Conservation (phyloP, 1,140 invertebrate genomes). For the Harpegnathos saltator region DNA sequence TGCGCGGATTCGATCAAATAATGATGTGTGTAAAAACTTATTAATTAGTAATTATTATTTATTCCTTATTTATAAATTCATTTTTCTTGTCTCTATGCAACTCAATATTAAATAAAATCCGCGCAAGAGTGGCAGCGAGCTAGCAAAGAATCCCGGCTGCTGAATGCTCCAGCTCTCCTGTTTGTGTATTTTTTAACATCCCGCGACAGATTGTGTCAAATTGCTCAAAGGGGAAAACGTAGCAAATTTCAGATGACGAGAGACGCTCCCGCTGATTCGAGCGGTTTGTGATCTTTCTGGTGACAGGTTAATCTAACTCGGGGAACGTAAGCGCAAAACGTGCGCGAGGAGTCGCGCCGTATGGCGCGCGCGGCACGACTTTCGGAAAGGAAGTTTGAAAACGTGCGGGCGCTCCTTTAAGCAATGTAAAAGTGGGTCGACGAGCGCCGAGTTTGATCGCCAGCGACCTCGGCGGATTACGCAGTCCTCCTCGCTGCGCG, state of each 20-base stretch:
- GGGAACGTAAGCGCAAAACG: slow-evolving; percentile 45
- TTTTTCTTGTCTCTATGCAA: too few relatives aligned
- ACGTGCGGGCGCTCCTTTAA: slow-evolving; percentile 42
- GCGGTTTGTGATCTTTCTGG: slow-evolving; percentile 32
- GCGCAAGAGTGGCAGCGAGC: too few relatives aligned
- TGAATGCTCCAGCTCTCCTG: slow-evolving; percentile 3
- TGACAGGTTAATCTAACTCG: slow-evolving; percentile 37
- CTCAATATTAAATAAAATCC: too few relatives aligned
- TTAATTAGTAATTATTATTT: too few relatives aligned
- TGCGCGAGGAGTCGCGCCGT: slow-evolving; percentile 18
- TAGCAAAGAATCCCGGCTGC: too few relatives aligned
- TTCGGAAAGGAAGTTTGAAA: slow-evolving; percentile 53
- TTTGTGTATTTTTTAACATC: slow-evolving; percentile 6
- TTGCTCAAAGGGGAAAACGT: neutral
- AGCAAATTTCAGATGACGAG: slow-evolving; percentile 1
- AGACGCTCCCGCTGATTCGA: slow-evolving; percentile 34
- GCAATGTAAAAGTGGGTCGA: slow-evolving; percentile 53
- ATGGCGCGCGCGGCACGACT: slow-evolving; percentile 16
- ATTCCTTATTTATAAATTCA: too few relatives aligned
- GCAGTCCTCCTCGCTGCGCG: slow-evolving; percentile 29
- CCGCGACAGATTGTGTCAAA: neutral
- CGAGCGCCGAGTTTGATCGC: slow-evolving; percentile 43
- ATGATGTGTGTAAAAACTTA: too few relatives aligned
- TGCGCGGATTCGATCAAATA: too few relatives aligned
- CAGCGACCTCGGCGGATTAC: slow-evolving; percentile 51